Evolutionary conservation across 2,888 invertebrate genomes (phyloP), one percentile per base, ranked within the genome.

Genomic region (Agonopterix alstromeriana): DNA sequence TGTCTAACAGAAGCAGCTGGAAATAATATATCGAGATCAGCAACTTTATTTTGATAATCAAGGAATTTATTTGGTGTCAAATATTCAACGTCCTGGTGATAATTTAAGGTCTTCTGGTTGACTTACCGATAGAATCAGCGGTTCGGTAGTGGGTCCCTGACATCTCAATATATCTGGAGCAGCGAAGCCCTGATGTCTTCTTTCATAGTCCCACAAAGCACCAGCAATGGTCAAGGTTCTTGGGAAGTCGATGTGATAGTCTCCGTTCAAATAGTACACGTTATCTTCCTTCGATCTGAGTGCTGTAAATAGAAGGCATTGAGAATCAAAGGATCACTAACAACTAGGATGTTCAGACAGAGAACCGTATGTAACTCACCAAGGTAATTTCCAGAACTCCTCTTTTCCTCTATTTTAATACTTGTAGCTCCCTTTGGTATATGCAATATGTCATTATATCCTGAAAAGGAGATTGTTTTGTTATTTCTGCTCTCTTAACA

Each of bases 341-440:
- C 5, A 27, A 27, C 27, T 27, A 27, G 7, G 27, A 27, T 5
- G 5, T 27, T 27, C 1, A 27, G 27, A 5, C 7, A 27, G 3
- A 27, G 27, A 7, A 38, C 10, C 10, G 38, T 11, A 10, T 42
- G 42, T 11, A 38, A 70, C 77, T 80, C 84, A 95, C 95, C 96
- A 60, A 97, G 90, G 80, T 97, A 98, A 83, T 98, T 98, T 70
- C 94, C 96, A 0, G 98, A 96, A 1, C 95, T 92, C 42, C 86
- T 83, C 2, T 92, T 75, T 90, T 99, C 98, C 59, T 91, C 90
- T 48, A 99, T 92, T 10, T 89, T 76, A 60, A 99, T 95, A 67
- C 95, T 96, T 0, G 97, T 98, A n/a, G 98, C 96, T 10, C 98
- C 98, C 64, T 93, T 91, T 0, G 98, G 98, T 63, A 99, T 94